Conservation (phyloP, 2,113 vertebrate species). For the Paralichthys olivaceus region DNA sequence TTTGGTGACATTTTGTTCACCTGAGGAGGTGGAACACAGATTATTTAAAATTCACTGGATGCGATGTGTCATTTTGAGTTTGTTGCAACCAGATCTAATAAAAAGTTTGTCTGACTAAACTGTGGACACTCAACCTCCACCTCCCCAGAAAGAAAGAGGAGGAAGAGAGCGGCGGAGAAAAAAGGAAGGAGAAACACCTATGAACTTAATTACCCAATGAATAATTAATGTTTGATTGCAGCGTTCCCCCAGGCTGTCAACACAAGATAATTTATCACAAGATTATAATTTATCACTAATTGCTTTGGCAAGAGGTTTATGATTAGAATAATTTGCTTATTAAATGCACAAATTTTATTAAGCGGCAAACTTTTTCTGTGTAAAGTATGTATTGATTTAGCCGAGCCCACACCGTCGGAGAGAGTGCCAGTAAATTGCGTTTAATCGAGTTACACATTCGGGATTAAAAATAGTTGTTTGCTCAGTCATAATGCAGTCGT, state of each 20-base stretch:
- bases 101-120: slow-evolving; percentile 17
- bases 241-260: slow-evolving; percentile 84
- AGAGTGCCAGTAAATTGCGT: slow-evolving; percentile 43
- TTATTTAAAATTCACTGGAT: background rate
- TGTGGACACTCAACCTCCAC: slow-evolving; percentile 41
- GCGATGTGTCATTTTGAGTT: background rate
- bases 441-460: slow-evolving; percentile 72
- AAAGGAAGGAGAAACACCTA: slow-evolving; percentile 72
- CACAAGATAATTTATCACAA: slow-evolving; percentile 86
- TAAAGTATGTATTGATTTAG: slow-evolving; percentile 56
- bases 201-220: slow-evolving; percentile 87
- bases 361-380: slow-evolving; percentile 68
- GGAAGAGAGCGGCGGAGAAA: slow-evolving; percentile 14
- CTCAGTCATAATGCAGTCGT: slow-evolving; percentile 67
- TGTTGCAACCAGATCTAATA: background rate
- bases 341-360: slow-evolving; percentile 84
- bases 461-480: slow-evolving; percentile 80
- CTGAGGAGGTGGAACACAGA: background rate
- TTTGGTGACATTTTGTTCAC: background rate
- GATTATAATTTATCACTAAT: slow-evolving; percentile 87
- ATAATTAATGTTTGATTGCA: slow-evolving; percentile 88
- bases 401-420: slow-evolving; percentile 21
- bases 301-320: slow-evolving; percentile 84
- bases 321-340: slow-evolving; percentile 84
- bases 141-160: background rate